These are phyloP conservation scores for Parus major DNA, from an alignment of 2,113 vertebrate genomes.

Conservation along the genomic window DNA sequence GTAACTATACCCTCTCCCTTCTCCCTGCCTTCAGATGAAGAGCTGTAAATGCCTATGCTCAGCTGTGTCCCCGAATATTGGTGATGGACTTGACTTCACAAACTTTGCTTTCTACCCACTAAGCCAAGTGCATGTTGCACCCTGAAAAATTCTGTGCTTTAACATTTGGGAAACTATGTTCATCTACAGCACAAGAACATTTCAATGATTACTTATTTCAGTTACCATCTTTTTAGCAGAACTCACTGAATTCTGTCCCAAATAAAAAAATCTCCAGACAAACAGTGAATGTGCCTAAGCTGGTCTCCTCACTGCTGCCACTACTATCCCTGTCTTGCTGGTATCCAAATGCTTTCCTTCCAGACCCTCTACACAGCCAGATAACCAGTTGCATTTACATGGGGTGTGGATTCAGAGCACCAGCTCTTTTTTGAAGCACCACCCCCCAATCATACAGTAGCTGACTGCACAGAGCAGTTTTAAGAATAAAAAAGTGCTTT, in stretches of 20 bases:
- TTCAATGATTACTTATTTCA: background rate
- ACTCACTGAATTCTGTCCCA: background rate
- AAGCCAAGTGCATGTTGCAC: background rate
- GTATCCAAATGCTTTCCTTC: background rate
- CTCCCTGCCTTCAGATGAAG: background rate
- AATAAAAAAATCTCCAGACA: background rate
- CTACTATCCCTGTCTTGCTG: background rate
- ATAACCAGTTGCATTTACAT: background rate
- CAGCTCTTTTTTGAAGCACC: background rate
- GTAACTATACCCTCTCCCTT: background rate
- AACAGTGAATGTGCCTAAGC: background rate
- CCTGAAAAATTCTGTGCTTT: background rate
- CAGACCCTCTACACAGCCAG: background rate
- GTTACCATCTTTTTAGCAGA: background rate
- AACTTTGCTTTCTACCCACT: background rate
- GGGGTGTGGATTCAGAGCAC: background rate
- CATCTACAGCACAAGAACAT: background rate
- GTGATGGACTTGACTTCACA: background rate
- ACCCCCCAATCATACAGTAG: rapidly evolving
- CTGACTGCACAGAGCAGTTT: background rate
- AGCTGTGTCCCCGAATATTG: background rate
- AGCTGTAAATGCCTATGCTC: background rate
- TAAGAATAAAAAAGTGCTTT: background rate
- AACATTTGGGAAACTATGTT: background rate
- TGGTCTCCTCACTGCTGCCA: background rate